A percentile compares a stretch with the other conserved stretches of the same genome.
Conservation (phyloP, 2,113 vertebrate genomes). For the Lagenorhynchus albirostris region DNA sequence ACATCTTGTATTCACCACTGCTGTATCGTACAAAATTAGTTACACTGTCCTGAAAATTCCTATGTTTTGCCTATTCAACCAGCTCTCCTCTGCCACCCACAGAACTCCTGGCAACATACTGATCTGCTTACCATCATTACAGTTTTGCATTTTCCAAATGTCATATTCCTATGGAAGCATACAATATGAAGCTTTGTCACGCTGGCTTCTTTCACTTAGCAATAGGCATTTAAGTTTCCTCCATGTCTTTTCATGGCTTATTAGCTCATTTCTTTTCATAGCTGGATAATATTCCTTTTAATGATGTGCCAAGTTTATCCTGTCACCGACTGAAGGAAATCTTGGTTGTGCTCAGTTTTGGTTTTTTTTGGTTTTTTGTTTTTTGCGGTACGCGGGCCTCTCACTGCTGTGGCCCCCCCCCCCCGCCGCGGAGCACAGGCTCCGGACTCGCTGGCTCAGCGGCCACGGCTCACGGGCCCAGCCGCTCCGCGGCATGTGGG, state of each 20-base stretch:
- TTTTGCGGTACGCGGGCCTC: too few species aligned
- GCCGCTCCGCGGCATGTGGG: too few species aligned
- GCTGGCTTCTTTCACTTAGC: not conserved
- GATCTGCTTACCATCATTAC: not conserved
- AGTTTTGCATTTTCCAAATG: not conserved
- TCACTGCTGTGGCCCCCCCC: too few species aligned
- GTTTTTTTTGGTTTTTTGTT: too few species aligned
- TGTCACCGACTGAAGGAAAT: not conserved
- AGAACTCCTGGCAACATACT: not conserved
- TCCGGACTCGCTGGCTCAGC: too few species aligned
- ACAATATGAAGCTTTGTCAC: not conserved
- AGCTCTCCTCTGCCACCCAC: not conserved
- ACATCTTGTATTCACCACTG: not conserved
- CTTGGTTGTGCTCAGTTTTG: not conserved
- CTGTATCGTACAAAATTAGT: not conserved
- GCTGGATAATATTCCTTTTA: not conserved
- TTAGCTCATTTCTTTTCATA: not conserved
- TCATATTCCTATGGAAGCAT: not conserved
- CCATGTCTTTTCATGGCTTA: not conserved
- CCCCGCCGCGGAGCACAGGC: too few species aligned
- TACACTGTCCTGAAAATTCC: not conserved
- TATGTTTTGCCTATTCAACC: not conserved
- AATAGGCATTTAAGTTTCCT: not conserved
- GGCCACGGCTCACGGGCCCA: too few species aligned
- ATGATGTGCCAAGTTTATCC: not conserved